A percentile compares a stretch with the other conserved stretches of the same genome.
Conservation (phyloP, 2,888 invertebrate species). For the Anodontia alba region DNA sequence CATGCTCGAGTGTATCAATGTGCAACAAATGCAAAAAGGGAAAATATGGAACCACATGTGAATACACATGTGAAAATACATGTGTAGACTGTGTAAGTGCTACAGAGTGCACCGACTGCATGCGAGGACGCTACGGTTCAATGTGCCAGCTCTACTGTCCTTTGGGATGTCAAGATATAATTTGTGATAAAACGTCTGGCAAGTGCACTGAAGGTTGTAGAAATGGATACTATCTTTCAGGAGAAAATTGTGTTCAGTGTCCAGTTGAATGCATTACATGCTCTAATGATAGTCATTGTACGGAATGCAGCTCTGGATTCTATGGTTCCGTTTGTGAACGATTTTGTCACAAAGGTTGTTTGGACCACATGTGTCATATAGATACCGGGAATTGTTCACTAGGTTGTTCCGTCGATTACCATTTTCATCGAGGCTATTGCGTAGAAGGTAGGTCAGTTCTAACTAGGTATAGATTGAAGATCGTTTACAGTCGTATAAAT, state of each 20-base stretch:
- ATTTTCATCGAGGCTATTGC: background rate
- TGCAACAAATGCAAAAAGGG: background rate
- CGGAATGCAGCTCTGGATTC: background rate
- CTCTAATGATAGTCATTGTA: background rate
- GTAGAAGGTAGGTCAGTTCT: background rate
- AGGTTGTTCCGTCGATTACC: background rate
- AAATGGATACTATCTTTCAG: background rate
- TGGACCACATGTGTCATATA: background rate
- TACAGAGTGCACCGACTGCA: background rate
- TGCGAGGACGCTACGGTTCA: background rate
- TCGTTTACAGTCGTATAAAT: background rate
- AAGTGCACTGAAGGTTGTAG: background rate
- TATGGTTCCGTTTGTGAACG: background rate
- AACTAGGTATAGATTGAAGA: background rate
- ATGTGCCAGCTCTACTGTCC: background rate
- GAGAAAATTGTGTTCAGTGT: background rate
- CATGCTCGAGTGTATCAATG: background rate
- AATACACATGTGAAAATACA: background rate
- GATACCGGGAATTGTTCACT: background rate
- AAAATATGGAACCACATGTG: background rate
- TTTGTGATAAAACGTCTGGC: background rate
- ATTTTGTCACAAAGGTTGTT: background rate
- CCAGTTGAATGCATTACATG: background rate
- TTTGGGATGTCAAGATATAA: background rate
- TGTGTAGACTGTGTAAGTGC: background rate